Evolutionary conservation across 2,888 invertebrate genomes (phyloP).

Genomic region (Griposia aprilina): DNA sequence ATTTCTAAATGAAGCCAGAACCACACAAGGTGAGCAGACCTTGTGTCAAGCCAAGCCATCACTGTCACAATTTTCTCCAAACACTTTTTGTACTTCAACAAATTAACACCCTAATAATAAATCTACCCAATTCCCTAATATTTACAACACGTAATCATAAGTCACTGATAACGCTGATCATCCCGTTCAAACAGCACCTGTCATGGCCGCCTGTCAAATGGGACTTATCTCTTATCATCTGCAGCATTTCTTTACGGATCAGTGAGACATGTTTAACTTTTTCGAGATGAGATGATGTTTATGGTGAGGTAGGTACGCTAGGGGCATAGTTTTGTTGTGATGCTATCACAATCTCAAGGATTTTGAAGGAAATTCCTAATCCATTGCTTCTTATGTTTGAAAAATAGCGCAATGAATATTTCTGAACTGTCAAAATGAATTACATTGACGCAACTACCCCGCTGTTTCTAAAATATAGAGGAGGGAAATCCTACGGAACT

Average conservation of each 20-base stretch:
- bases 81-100: conserved; percentile 16
- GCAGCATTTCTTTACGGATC: conserved; percentile 66
- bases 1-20: neutral
- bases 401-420: neutral
- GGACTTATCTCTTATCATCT: conserved; percentile 57
- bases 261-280: conserved; percentile 59
- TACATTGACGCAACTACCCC: accelerated
- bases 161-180: conserved; percentile 61
- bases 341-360: neutral
- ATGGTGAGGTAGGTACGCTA: conserved; percentile 31
- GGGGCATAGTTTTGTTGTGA: conserved; percentile 9
- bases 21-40: neutral
- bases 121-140: conserved; percentile 48
- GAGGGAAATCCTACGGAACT: neutral
- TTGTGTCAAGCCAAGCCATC: neutral
- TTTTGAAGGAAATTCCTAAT: neutral
- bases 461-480: neutral
- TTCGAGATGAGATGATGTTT: conserved; percentile 47
- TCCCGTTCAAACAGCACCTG: conserved; percentile 62
- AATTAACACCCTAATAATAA: conserved; percentile 34
- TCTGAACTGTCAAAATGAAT: neutral
- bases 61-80: conserved; percentile 1
- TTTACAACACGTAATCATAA: conserved; percentile 56
- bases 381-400: neutral
- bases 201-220: conserved; percentile 60